phyloP scores from a whole-genome alignment of 2,888 invertebrate genomes.

The Cataglyphis livida region DNA sequence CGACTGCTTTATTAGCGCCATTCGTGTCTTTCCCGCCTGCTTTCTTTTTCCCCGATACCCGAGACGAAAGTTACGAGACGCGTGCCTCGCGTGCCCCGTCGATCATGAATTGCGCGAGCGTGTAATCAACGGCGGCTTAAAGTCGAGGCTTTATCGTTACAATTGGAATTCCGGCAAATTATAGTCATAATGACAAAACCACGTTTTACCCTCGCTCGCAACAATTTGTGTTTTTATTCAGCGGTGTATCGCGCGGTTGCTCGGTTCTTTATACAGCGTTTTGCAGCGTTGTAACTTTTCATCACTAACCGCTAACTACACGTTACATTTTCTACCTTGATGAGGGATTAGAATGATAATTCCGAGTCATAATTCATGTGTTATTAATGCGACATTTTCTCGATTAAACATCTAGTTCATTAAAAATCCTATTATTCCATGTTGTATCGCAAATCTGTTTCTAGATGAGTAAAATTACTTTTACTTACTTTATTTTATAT shows the following conservation, averaged over 20 bases:
- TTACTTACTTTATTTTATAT: background rate
- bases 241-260: background rate
- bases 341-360: background rate
- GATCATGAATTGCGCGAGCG: slow-evolving; percentile 32
- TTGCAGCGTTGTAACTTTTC: slow-evolving; percentile 8
- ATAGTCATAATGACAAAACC: slow-evolving; percentile 34
- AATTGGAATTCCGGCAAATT: slow-evolving; percentile 51
- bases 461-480: background rate
- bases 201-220: background rate
- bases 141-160: slow-evolving; percentile 39
- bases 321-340: background rate
- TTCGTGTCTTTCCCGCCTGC: slow-evolving; percentile 52
- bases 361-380: background rate
- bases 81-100: slow-evolving; percentile 30
- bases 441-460: background rate
- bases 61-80: slow-evolving; percentile 32
- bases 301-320: background rate
- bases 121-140: slow-evolving; percentile 32
- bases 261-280: background rate
- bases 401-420: background rate
- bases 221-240: slow-evolving; percentile 47
- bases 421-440: background rate
- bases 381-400: background rate
- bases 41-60: slow-evolving; percentile 56
- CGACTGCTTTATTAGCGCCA: slow-evolving; percentile 78